A percentile compares a stretch with the other conserved stretches of the same genome.
Conservation (phyloP, 2,797 vertebrate genomes). For the Sebastes paucispinis region DNA sequence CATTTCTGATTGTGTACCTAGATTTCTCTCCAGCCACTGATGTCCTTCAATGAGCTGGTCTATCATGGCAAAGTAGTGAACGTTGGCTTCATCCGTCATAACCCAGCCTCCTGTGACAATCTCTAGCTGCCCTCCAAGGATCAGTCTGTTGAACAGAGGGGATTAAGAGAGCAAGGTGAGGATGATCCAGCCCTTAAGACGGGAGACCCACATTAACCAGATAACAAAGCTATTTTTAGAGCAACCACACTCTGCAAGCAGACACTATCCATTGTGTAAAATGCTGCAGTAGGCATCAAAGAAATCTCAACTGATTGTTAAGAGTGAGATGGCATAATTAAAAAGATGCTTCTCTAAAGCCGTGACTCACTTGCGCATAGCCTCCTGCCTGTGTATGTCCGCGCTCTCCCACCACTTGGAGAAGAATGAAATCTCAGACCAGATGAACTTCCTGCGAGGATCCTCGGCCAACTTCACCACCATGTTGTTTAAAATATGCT, state of each 20-base stretch:
- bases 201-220: conserved; percentile 42
- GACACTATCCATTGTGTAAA: neutral
- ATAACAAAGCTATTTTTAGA: conserved; percentile 64
- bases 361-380: conserved; percentile 88
- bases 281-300: neutral
- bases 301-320: neutral
- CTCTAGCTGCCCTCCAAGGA: conserved; percentile 91
- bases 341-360: conserved; percentile 1
- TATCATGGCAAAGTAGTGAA: conserved; percentile 96
- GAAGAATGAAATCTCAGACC: conserved; percentile 97
- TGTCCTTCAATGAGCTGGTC: conserved; percentile 99
- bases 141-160: conserved; percentile 76
- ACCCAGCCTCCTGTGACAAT: conserved; percentile 98
- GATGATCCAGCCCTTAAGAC: conserved; percentile 59
- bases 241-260: neutral
- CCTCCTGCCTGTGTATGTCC: conserved; percentile 88
- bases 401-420: conserved; percentile 98
- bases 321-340: neutral
- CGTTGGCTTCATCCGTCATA: conserved; percentile 97
- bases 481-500: conserved; percentile 99
- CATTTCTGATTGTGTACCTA: conserved; percentile 81
- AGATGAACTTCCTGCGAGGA: conserved; percentile 94
- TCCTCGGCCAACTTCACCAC: conserved; percentile 95
- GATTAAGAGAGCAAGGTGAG: conserved; percentile 66
- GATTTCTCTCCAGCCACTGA: conserved; percentile 96